Percentiles rank a stretch among this genome's conserved stretches.
These are phyloP conservation scores for Pseudomyrmex concolor DNA, from an alignment of 1,140 invertebrate genomes.

Conservation along the genomic window DNA sequence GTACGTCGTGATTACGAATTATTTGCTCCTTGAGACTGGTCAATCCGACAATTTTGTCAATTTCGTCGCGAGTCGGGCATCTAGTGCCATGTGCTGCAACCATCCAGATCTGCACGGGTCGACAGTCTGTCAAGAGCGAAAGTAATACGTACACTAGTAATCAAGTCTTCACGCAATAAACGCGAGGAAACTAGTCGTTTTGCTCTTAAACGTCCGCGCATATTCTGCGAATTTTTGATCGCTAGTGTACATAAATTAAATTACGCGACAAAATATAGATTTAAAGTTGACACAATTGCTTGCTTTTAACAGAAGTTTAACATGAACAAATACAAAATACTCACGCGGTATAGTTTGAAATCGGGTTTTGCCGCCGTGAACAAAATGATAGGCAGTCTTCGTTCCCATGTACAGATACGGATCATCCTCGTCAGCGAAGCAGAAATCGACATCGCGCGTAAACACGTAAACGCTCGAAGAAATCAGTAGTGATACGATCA, in stretches of 20 bases:
- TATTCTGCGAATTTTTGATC: no score
- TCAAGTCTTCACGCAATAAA: background rate
- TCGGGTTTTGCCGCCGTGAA: conserved; percentile 77
- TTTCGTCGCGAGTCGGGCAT: conserved; percentile 72
- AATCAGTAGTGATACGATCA: conserved; percentile 55
- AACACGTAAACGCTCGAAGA: conserved; percentile 50
- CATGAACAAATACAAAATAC: conserved; percentile 31
- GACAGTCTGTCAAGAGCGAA: conserved; percentile 73
- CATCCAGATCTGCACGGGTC: conserved; percentile 80
- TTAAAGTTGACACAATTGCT: no score
- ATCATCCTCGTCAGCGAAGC: conserved; percentile 81
- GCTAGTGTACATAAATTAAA: no score
- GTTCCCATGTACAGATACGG: conserved; percentile 84
- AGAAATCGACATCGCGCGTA: conserved; percentile 79
- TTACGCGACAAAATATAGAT: no score
- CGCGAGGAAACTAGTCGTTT: no score
- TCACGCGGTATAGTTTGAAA: conserved; percentile 81
- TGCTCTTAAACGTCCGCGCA: no score
- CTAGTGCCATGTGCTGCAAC: conserved; percentile 78
- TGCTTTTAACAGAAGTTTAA: no score
- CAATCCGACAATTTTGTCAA: conserved; percentile 67
- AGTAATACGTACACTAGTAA: background rate
- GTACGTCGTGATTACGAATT: conserved; percentile 75
- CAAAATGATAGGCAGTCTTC: conserved; percentile 85
- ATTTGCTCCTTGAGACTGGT: conserved; percentile 75